phyloP scores from a whole-genome alignment of 2,888 invertebrate genomes.

The Drosophila pseudotakahashii region DNA sequence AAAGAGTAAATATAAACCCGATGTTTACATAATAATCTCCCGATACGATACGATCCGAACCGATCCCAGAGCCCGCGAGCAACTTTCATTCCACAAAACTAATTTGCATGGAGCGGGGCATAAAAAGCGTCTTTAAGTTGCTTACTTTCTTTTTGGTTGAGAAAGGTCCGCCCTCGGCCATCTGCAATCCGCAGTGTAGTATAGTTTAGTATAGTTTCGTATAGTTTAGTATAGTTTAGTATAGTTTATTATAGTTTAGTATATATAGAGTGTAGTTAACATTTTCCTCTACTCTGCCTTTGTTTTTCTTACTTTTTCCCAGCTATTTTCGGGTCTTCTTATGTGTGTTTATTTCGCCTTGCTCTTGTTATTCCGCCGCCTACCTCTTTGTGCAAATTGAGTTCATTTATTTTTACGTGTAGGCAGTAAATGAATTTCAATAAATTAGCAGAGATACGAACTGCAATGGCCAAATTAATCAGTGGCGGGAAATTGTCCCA shows the following conservation, averaged over 20 bases:
- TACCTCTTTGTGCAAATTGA: slow-evolving; percentile 56
- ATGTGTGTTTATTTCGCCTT: slow-evolving; percentile 39
- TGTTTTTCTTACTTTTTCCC: slow-evolving; percentile 13
- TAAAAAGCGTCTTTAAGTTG: slow-evolving; percentile 18
- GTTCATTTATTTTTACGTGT: slow-evolving; percentile 69
- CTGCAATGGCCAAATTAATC: slow-evolving; percentile 15
- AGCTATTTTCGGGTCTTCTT: slow-evolving; percentile 55
- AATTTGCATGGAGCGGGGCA: slow-evolving; percentile 30
- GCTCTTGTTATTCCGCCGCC: slow-evolving; percentile 42
- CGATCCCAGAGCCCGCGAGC: slow-evolving; percentile 3
- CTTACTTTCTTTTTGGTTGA: slow-evolving; percentile 72
- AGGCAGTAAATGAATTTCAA: slow-evolving; percentile 60
- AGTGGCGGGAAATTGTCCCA: slow-evolving; percentile 4
- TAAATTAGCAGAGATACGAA: slow-evolving; percentile 26
- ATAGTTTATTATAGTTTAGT: neutral
- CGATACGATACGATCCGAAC: neutral
- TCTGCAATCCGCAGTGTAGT: neutral
- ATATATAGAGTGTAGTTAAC: slow-evolving; percentile 38
- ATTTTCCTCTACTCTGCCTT: slow-evolving; percentile 25
- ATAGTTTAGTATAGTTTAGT: neutral
- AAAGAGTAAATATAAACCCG: slow-evolving; percentile 15
- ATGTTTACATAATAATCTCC: slow-evolving; percentile 33
- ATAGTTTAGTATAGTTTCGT: neutral
- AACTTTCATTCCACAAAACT: slow-evolving; percentile 43
- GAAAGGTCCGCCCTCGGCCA: slow-evolving; percentile 61